Evolutionary conservation across 2,113 vertebrate genomes (phyloP).

Genomic region (Egretta garzetta): DNA sequence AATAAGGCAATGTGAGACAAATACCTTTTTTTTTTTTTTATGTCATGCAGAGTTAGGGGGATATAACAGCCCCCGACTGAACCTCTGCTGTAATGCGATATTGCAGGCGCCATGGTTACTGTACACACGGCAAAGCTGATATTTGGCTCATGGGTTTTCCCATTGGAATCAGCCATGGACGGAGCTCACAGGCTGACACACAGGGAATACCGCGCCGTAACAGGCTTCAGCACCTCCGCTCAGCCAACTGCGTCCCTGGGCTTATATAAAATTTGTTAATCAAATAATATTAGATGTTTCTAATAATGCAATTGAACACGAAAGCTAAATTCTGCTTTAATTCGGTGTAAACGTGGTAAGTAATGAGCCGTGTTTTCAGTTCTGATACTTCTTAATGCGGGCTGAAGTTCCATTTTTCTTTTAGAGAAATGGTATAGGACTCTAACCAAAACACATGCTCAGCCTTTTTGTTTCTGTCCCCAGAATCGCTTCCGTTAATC

Average conservation of each 20-base stretch:
- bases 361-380: background rate
- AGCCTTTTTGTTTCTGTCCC: background rate
- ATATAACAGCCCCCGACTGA: background rate
- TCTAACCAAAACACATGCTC: background rate
- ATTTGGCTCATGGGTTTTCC: background rate
- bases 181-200: fast-evolving
- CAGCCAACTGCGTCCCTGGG: background rate
- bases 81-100: background rate
- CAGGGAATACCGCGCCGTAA: background rate
- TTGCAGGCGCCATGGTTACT: background rate
- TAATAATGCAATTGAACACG: background rate
- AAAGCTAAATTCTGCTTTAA: background rate
- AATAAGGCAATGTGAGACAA: background rate
- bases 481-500: background rate
- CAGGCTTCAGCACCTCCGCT: background rate
- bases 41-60: background rate
- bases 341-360: background rate
- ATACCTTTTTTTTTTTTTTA: background rate
- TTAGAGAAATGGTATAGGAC: background rate
- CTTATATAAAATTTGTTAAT: background rate
- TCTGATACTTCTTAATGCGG: background rate
- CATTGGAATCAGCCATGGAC: background rate
- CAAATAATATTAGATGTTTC: background rate
- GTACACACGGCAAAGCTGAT: background rate
- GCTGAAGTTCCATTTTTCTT: background rate